Evolutionary conservation across 2,888 invertebrate species (phyloP).

Genomic region (Plebejus argus): DNA sequence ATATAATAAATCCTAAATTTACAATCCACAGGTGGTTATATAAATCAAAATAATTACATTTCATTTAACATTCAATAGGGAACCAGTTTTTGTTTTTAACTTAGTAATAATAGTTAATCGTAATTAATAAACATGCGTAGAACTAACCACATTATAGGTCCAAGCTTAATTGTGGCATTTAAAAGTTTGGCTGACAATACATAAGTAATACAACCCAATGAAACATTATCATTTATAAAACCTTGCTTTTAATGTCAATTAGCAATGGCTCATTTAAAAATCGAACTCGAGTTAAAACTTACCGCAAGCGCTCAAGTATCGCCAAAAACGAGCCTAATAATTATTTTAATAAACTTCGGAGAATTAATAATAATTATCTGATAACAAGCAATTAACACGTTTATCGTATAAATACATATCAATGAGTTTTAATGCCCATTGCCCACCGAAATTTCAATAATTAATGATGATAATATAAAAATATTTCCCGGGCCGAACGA

Average conservation of each 20-base stretch:
- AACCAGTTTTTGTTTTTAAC: not conserved
- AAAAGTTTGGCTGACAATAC: not conserved
- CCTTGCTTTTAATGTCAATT: not conserved
- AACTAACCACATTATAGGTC: no score
- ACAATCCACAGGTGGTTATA: not conserved
- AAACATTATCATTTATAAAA: not conserved
- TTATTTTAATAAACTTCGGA: slow-evolving; percentile 24
- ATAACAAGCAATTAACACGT: slow-evolving; percentile 25
- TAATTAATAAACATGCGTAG: no score
- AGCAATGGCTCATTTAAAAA: not conserved
- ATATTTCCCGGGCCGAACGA: not conserved
- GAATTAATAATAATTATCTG: slow-evolving; percentile 28
- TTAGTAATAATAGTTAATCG: not conserved
- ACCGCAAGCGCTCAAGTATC: not conserved
- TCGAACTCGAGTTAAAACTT: not conserved
- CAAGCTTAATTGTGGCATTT: no score
- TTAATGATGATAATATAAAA: slow-evolving; percentile 8
- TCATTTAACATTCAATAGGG: not conserved
- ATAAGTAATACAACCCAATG: not conserved
- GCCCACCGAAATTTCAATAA: not conserved
- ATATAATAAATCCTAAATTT: slow-evolving; percentile 11
- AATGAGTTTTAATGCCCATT: slow-evolving; percentile 16
- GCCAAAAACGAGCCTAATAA: slow-evolving; percentile 22
- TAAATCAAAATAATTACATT: not conserved
- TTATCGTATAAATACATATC: slow-evolving; percentile 28